A percentile compares a stretch with the other conserved stretches of the same genome.
Conservation (phyloP, 2,888 invertebrate genomes). For the Tenthredo scrophulariae region DNA sequence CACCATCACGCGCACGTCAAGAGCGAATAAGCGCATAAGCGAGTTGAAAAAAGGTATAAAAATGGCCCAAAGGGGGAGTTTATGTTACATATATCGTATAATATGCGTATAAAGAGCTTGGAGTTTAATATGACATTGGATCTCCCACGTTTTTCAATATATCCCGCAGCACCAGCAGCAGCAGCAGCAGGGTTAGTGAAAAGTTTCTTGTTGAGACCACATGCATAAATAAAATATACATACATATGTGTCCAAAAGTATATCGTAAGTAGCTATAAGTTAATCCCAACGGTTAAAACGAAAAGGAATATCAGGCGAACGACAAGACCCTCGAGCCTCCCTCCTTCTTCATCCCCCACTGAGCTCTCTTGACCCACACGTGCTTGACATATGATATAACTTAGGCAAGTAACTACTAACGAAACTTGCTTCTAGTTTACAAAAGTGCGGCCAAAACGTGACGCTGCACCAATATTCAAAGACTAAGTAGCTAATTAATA, state of each 20-base stretch:
- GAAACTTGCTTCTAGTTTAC: not conserved
- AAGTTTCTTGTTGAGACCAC: conserved; percentile 9
- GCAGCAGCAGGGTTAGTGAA: not conserved
- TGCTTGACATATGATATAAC: conserved; percentile 16
- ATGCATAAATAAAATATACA: not conserved
- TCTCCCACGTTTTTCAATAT: not conserved
- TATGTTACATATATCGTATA: conserved; percentile 7
- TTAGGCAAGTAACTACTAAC: not conserved
- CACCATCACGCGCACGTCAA: not conserved
- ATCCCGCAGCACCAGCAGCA: not conserved
- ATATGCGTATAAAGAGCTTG: not conserved
- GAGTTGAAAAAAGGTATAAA: too few relatives aligned
- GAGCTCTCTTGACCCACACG: conserved; percentile 16
- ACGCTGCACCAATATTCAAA: not conserved
- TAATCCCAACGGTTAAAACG: not conserved
- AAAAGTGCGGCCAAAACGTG: not conserved
- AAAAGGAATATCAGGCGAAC: not conserved
- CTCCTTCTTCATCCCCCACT: not conserved
- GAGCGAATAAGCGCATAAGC: not conserved
- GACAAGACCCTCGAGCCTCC: not conserved
- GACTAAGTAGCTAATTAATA: not conserved
- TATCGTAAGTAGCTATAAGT: not conserved
- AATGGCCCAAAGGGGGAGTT: not conserved
- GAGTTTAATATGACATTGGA: conserved; percentile 19
- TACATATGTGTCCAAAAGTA: not conserved